Percentiles rank a stretch among this genome's conserved stretches.
Conservation (phyloP, 2,888 invertebrate genomes). For the Drosophila testacea region DNA sequence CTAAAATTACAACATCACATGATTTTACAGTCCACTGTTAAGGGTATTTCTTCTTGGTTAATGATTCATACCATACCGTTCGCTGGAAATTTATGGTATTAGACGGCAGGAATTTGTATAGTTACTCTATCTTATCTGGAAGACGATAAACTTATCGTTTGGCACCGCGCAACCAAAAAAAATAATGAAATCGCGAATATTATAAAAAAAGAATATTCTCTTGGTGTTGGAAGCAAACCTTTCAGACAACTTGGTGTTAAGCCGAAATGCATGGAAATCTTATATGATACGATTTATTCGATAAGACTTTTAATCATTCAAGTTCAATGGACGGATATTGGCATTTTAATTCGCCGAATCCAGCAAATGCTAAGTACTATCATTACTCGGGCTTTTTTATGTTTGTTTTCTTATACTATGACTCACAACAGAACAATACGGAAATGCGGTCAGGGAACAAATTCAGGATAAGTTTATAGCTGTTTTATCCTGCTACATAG, state of each 20-base stretch:
- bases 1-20: neutral
- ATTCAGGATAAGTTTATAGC: slow-evolving; percentile 36
- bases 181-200: neutral
- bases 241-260: slow-evolving; percentile 15
- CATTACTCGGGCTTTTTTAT: neutral
- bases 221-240: slow-evolving; percentile 12
- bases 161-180: slow-evolving; percentile 1
- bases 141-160: slow-evolving; percentile 50
- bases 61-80: slow-evolving; percentile 46
- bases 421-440: slow-evolving; percentile 17
- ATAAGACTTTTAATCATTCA: slow-evolving; percentile 20
- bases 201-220: neutral
- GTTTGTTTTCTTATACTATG: slow-evolving; percentile 4
- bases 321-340: slow-evolving; percentile 38
- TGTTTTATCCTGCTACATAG: slow-evolving; percentile 24
- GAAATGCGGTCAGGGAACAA: slow-evolving; percentile 15
- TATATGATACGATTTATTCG: slow-evolving; percentile 4
- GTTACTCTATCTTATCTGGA: slow-evolving; percentile 50
- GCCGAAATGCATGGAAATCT: neutral
- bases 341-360: neutral
- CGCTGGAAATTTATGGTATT: slow-evolving; percentile 24
- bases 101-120: slow-evolving; percentile 35
- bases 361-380: neutral
- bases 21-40: neutral
- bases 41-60: slow-evolving; percentile 24